Base-by-base conservation (phyloP, 2,888 invertebrate species). In the Epirrita christyi region DNA sequence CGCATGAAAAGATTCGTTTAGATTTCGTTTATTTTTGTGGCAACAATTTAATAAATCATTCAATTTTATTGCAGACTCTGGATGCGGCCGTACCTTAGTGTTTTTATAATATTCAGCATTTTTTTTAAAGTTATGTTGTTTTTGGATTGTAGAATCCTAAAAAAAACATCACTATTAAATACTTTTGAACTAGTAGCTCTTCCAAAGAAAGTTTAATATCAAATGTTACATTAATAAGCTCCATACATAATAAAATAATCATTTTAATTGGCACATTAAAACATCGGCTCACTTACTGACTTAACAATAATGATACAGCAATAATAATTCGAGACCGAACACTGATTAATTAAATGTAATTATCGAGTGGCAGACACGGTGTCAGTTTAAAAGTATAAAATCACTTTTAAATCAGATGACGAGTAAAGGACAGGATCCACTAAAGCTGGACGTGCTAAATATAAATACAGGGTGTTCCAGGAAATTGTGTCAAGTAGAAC, bases 321-420 rank as follows among this genome's bases (percentile, higher is more conserved):
- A 55, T 29, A 54, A 51, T 57, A 44, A 54, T 47, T 47, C 37
- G 49, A 15, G 15, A 37, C 6, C 9, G 52, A 41, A 36, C 51
- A 57, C 48, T 54, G 57, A 61, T 55, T 57, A 61, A 61, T 61
- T 61, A 41, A 50, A 47, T 29, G 47, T 57, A 61, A 61, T 61
- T 61, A 61, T 51, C 50, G 43, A 15, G 34, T 51, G 50, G 53
- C 41, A 21, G 36, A 32, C 11, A 38, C 46, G 28, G 51, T 55
- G 59, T 59, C 55, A 51, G 47, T 59, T 55, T 59, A 32, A 49
- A 58, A 54, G 44, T 58, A 45, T 41, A 34, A 54, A 55, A 55
- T 59, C 59, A 59, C 54, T 59, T 50, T 50, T 46, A 40, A 51
- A 55, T 43, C 49, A 27, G 28, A 50, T 46, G 59, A 53, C 10